Evolutionary conservation across 2,797 vertebrate species (phyloP), one percentile per base, ranked within the genome.

Genomic region (Oreonectes daqikongensis): DNA sequence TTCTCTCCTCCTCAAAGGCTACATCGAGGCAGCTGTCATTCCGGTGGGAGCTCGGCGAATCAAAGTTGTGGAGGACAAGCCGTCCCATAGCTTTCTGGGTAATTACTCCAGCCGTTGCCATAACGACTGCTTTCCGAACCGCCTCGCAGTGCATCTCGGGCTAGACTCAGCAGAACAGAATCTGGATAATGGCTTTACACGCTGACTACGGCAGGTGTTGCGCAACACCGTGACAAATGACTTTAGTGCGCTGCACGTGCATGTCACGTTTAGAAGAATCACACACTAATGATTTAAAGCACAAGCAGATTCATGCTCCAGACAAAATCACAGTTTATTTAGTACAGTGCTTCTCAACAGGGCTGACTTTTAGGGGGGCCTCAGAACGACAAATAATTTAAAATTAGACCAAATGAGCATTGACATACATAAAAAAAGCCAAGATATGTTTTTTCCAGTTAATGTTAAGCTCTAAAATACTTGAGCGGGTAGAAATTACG

Each of bases 51-150:
- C 97, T 3, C 90, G 96, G 66, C 91, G 97, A 84, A 99, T 99
- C 84, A 95, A 95, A 80, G 95, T 99, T 75, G 94, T 98, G 80
- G 97, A 99, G 84, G 95, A 97, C 87, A 97, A 95, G 79, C 97
- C 97, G 28, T 97, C 95, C 55, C 96, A 98, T 89, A 98, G 96
- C 87, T 99, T 99, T 91, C 92, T 99, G 88, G 97, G 97, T 99
- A 95, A 94, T 79, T 81, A 64, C 55, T 55, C 28, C n/a, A 64
- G 42, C 61, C 30, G 69, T 65, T 72, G 12, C 57, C 52, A 72
- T 80, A 73, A 73, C 65, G 35, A 79, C 30, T 22, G 20, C 63
- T 42, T 28, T 44, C 64, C 8, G n/a, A 42, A 70, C 15, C 10
- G 15, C 53, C 22, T 65, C 40, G 75, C 66, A 55, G 18, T 55